These are phyloP conservation scores for Tragelaphus scriptus DNA, from an alignment of 2,113 vertebrate species.

Conservation along the genomic window DNA sequence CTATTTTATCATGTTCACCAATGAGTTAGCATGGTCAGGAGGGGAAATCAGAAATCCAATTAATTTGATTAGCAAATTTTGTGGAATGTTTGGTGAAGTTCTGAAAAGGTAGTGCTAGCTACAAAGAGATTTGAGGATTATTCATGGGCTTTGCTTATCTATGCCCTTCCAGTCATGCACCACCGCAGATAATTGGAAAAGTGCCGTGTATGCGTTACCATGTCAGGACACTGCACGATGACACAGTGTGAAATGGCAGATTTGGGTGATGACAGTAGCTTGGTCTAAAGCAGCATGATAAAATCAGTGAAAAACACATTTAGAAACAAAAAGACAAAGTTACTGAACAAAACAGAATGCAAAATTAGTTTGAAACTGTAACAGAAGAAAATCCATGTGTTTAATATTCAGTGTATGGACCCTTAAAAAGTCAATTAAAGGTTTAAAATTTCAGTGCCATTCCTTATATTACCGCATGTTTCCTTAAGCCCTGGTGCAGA, in stretches of 20 bases:
- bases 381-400: neutral
- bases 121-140: neutral
- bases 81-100: neutral
- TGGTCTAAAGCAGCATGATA: neutral
- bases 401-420: constrained; percentile 36
- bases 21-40: neutral
- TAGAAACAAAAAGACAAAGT: constrained; percentile 25
- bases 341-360: constrained; percentile 1
- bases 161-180: neutral
- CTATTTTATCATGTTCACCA: neutral
- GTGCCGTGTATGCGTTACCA: neutral
- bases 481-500: constrained; percentile 28
- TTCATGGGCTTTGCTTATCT: neutral
- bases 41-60: neutral
- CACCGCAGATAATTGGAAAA: neutral
- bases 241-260: neutral
- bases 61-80: neutral
- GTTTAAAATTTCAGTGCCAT: constrained; percentile 43
- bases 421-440: constrained; percentile 45
- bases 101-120: neutral
- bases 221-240: neutral
- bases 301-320: neutral
- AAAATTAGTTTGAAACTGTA: neutral
- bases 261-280: neutral
- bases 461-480: neutral